Base-by-base conservation (phyloP, 2,888 invertebrate species). In the Drosophila seclusa region DNA sequence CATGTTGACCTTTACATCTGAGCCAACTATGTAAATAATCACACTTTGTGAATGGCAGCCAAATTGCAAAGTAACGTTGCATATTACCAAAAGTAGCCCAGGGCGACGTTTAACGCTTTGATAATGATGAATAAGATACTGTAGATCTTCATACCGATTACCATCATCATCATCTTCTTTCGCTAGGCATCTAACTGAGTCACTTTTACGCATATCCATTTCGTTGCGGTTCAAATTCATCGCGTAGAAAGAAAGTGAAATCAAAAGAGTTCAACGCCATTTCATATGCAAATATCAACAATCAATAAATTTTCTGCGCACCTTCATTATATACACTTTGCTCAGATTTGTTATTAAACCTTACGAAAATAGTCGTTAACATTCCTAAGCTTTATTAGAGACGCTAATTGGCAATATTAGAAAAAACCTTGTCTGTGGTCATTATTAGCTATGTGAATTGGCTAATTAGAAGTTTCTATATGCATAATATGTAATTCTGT, bases 1-100 rank as follows among this genome's bases (percentile, higher is more conserved):
- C 84, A 74, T 61, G 87, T 83, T 85, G 87, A 85, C 84, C 84
- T 85, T 85, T 84, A 84, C 80, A 78, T 13, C 60, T 29, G 45
- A 54, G 27, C 70, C 75, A 87, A 73, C 78, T 71, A 69, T 60
- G 64, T 82, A 80, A 74, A 80, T 68, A 80, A 66, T 40, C 29
- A 50, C 45, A 61, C 70, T 55, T 70, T 63, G 50, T 69, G 68
- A 72, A 76, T 79, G 54, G 81, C 58, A 61, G 71, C 72, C 80
- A 62, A 76, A 70, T 68, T 18, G 50, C 67, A 64, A 61, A 34
- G 38, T n/a, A 52, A 48, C 10, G 29, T 24, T 36, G 42, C 48
- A 68, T 50, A 40, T 31, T 48, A 58, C 49, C 24, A 64, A 45
- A 45, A 60, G 36, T 27, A 42, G n/a, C 36, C 34, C 18, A 38